A percentile compares a stretch with the other conserved stretches of the same genome.
phyloP scores from a whole-genome alignment of 2,797 vertebrate species.

The Echiichthys vipera region DNA sequence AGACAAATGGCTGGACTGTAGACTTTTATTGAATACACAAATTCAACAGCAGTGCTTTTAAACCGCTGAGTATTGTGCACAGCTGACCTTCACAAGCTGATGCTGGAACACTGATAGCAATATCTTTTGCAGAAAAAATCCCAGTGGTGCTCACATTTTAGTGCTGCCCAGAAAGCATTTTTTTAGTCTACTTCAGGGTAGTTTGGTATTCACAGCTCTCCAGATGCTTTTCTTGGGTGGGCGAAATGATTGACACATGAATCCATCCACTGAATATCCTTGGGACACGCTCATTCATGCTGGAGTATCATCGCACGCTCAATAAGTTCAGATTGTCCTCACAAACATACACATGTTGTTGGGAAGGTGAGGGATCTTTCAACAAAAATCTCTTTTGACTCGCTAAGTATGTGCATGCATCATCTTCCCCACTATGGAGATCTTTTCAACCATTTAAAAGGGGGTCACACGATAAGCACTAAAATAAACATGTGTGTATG shows the following conservation, averaged over 20 bases:
- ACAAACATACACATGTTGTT: background rate
- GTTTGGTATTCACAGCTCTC: slow-evolving; percentile 18
- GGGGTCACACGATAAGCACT: slow-evolving; percentile 14
- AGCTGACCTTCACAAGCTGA: slow-evolving; percentile 49
- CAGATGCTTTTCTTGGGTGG: slow-evolving; percentile 22
- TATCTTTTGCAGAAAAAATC: slow-evolving; percentile 39
- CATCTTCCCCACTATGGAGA: background rate
- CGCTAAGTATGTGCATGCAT: background rate
- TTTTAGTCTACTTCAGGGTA: slow-evolving; percentile 7
- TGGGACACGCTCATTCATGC: background rate
- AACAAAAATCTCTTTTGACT: slow-evolving; percentile 5
- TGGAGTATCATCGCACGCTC: background rate
- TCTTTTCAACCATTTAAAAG: slow-evolving; percentile 14
- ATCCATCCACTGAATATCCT: slow-evolving; percentile 1
- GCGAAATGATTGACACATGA: slow-evolving; percentile 19
- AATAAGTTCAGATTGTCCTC: background rate
- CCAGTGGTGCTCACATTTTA: slow-evolving; percentile 21
- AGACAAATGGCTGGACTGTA: background rate
- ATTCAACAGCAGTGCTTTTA: slow-evolving; percentile 28
- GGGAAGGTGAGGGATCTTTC: background rate
- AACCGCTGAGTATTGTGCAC: slow-evolving; percentile 24
- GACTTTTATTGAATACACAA: slow-evolving; percentile 27
- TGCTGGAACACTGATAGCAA: slow-evolving; percentile 13
- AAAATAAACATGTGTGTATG: slow-evolving; percentile 53
- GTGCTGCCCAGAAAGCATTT: slow-evolving; percentile 6